Percentiles rank a stretch among this genome's conserved stretches.
Conservation (phyloP, 2,888 invertebrate species). For the Onthophagus sagittarius region DNA sequence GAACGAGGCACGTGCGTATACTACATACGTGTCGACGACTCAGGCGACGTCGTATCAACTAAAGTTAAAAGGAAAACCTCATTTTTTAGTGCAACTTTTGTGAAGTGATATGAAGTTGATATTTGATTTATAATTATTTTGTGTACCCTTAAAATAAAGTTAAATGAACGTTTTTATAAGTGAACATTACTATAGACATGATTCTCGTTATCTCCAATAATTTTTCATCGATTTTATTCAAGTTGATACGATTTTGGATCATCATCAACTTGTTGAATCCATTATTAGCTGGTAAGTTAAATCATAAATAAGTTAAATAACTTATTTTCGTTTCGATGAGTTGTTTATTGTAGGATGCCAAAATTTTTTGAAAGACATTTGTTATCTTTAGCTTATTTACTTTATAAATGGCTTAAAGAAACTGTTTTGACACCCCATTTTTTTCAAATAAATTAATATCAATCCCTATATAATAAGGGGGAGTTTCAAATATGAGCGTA, state of each 20-base stretch:
- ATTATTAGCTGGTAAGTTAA: slow-evolving; percentile 33
- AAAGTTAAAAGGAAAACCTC: not conserved
- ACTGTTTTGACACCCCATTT: not conserved
- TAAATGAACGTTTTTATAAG: not conserved
- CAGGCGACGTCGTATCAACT: not conserved
- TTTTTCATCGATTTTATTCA: slow-evolving; percentile 31
- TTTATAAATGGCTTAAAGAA: not conserved
- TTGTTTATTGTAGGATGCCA: not conserved
- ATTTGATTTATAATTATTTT: too few relatives aligned
- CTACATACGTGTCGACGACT: not conserved
- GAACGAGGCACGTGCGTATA: not conserved
- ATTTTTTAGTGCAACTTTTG: too few relatives aligned
- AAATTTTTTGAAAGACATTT: not conserved
- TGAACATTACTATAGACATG: slow-evolving; percentile 11
- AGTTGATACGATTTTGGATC: slow-evolving; percentile 35
- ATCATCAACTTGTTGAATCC: slow-evolving; percentile 31
- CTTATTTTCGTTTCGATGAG: not conserved
- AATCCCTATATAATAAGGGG: not conserved
- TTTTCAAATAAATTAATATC: not conserved
- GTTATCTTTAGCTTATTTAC: not conserved
- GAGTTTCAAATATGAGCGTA: not conserved
- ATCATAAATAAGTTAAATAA: not conserved
- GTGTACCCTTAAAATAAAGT: not conserved
- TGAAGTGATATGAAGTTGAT: too few relatives aligned
- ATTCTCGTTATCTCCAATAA: slow-evolving; percentile 27